Percentiles rank a stretch among this genome's conserved stretches.
These are phyloP conservation scores for Monoplex corrugatus DNA, from an alignment of 2,888 invertebrate genomes.

Conservation along the genomic window DNA sequence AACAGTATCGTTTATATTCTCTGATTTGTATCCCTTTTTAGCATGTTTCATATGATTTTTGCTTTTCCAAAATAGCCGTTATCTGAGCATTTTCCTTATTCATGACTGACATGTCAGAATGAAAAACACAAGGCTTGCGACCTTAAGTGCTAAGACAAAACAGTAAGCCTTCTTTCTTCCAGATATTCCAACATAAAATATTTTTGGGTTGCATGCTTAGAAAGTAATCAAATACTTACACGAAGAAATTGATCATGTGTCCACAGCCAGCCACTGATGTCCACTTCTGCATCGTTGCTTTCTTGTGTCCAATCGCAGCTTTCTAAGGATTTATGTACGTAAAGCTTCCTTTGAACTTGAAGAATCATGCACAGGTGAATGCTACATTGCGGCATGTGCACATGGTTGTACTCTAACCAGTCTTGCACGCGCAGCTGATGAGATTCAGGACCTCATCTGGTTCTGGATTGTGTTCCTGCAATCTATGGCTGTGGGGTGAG, in stretches of 20 bases:
- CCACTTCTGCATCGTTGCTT: neutral
- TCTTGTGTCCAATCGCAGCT: neutral
- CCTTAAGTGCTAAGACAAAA: neutral
- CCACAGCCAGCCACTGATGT: neutral
- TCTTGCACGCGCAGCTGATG: neutral
- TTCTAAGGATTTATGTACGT: neutral
- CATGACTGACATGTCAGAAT: neutral
- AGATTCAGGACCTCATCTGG: neutral
- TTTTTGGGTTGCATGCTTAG: too few relatives aligned
- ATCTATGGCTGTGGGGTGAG: neutral
- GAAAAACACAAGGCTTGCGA: neutral
- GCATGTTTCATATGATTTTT: too few relatives aligned
- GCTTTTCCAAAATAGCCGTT: too few relatives aligned
- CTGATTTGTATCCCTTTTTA: neutral
- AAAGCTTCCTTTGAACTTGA: neutral
- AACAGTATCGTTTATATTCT: neutral
- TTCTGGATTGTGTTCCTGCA: neutral
- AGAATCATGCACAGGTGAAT: neutral
- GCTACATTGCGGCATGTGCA: neutral
- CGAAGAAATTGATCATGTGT: neutral
- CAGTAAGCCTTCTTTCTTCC: neutral
- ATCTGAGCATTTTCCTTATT: neutral
- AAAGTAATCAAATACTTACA: neutral
- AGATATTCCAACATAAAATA: too few relatives aligned
- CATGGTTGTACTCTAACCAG: constrained; percentile 2